These are phyloP conservation scores for Felis catus DNA, from an alignment of 2,113 vertebrate genomes.

Conservation along the genomic window F.catus_Fca126_mat1.0 CM031425.1:54267001-54267500, in stretches of 20 bases:
- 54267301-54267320: not conserved
- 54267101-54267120: not conserved
- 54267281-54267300: not conserved
- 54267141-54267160: not conserved
- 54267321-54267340: not conserved
- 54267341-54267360: not conserved
- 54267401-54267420: accelerated
- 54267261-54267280: not conserved
- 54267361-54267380: not conserved
- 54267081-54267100: not conserved
- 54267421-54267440: not conserved
- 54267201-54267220: too few species aligned
- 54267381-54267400: not conserved
- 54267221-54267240: not conserved
- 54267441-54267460: not conserved
- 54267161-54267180: not conserved
- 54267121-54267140: not conserved
- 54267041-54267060: not conserved
- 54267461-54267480: not conserved
- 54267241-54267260: not conserved
- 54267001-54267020: accelerated
- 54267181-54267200: not conserved
- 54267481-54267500: accelerated
- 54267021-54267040: not conserved
- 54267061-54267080: not conserved